These are phyloP conservation scores for Amphilophus citrinellus DNA, from an alignment of 2,113 vertebrate species.

Conservation along the genomic window DNA sequence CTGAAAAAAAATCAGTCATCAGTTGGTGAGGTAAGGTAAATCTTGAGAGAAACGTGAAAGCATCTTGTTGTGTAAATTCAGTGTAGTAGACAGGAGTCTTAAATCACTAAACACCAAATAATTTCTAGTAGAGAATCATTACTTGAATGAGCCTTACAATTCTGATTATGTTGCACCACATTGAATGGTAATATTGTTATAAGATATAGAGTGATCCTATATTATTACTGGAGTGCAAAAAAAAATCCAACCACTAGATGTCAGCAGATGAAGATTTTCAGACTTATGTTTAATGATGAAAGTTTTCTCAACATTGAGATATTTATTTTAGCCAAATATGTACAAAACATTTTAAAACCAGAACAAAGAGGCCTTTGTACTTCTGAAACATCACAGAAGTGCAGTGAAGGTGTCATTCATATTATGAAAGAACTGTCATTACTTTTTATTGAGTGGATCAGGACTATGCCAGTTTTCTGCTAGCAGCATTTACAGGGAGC, in stretches of 20 bases:
- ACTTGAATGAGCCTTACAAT: neutral
- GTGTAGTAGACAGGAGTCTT: neutral
- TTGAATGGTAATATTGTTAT: neutral
- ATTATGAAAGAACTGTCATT: neutral
- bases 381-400: neutral
- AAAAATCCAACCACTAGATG: conserved; percentile 52
- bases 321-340: neutral
- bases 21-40: neutral
- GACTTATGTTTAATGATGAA: neutral
- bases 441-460: conserved; percentile 7
- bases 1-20: neutral
- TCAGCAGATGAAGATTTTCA: conserved; percentile 41
- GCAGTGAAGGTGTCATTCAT: neutral
- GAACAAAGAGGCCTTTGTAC: neutral
- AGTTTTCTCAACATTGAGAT: neutral
- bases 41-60: neutral
- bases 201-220: neutral
- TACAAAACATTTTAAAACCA: neutral
- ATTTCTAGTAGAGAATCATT: neutral
- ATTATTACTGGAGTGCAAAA: neutral
- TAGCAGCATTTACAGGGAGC: neutral
- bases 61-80: neutral
- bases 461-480: conserved; percentile 12
- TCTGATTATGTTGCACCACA: neutral
- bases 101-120: neutral